Percentiles rank a stretch among this genome's conserved stretches.
phyloP scores from a whole-genome alignment of 2,888 invertebrate genomes.

The Sinopyrophorus schimmeli region DNA sequence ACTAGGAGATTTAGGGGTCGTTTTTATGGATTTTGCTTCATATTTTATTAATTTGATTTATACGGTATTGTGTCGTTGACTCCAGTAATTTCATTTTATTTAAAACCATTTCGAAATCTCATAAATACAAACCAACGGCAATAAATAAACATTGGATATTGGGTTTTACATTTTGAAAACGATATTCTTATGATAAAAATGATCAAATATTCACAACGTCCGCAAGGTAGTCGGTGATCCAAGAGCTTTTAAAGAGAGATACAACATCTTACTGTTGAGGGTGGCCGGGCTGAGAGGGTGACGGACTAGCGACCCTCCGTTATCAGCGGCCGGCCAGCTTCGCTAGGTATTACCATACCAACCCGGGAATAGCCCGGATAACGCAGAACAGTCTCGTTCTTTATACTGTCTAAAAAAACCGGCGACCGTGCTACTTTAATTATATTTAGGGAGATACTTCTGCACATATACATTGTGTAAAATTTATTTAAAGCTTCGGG shows the following conservation, averaged over 20 bases:
- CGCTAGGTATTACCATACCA: conserved; percentile 55
- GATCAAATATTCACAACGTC: conserved; percentile 43
- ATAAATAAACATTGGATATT: conserved; percentile 21
- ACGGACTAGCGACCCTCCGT: conserved; percentile 54
- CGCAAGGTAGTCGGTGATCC: conserved; percentile 47
- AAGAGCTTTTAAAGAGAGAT: conserved; percentile 42
- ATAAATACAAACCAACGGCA: conserved; percentile 11
- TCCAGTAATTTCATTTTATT: conserved; percentile 21
- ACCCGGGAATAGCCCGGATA: conserved; percentile 54
- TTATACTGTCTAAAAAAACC: conserved; percentile 40
- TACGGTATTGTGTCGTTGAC: conserved; percentile 15
- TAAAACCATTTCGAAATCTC: conserved; percentile 18
- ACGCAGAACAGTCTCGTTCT: conserved; percentile 42
- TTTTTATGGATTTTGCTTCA: conserved; percentile 33
- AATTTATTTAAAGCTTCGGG: conserved; percentile 2
- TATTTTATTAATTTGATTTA: conserved; percentile 32
- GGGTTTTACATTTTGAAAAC: conserved; percentile 18
- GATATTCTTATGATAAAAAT: conserved; percentile 32
- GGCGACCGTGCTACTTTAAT: conserved; percentile 41
- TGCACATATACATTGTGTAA: conserved; percentile 17
- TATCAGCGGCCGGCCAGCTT: conserved; percentile 57
- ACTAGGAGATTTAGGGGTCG: conserved; percentile 33
- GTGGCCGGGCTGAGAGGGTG: conserved; percentile 32
- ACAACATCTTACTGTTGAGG: conserved; percentile 30
- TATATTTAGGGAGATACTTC: conserved; percentile 31